Evolutionary conservation across 2,888 invertebrate genomes (phyloP), one percentile per base, ranked within the genome.

Genomic region (Halictus ligatus): DNA sequence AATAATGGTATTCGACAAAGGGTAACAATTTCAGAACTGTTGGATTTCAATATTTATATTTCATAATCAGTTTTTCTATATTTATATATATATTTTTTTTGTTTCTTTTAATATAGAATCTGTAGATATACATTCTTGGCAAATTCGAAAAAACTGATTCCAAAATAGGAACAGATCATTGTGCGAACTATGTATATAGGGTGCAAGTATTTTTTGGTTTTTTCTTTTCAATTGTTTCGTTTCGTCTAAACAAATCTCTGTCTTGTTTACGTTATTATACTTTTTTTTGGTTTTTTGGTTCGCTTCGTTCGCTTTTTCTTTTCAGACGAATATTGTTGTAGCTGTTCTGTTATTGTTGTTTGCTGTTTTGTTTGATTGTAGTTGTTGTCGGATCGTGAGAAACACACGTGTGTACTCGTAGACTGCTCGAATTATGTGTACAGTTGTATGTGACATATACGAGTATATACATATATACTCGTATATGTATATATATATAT

Each of bases 171-270:
- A 94, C 93, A 92, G 93, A 94, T 93, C 91, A 93, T 94, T 94
- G 93, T 94, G 94, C 93, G 92, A 94, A 94, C 93, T 94, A 93
- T 94, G 93, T 94, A 93, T 94, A 93, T 92, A 94, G 93, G 92
- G 92, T 94, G 93, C 92, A 94, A 93, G 92, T 92, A 92, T 92
- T 84, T 78, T 83, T 72, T 83, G 80, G 79, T 79, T 75, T 78
- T 43, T 29, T 78, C 73, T 67, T 35, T 29, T 82, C 58, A 69
- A 15, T 75, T 58, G 76, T 46, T 64, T 64, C 83, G 74, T n/a
- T 48, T 58, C 46, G 58, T 43, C 72, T 69, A 40, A 40, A 69
- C 43, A 43, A 71, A n/a, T 71, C n/a, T 43, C n/a, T 71, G 43
- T 43, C 43, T 43, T n/a, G 71, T 71, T 71, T 21, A 71, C 43